Percentiles rank a stretch among this genome's conserved stretches.
Evolutionary conservation across 2,113 vertebrate species (phyloP).

Genomic region (Corynorhinus townsendii): DNA sequence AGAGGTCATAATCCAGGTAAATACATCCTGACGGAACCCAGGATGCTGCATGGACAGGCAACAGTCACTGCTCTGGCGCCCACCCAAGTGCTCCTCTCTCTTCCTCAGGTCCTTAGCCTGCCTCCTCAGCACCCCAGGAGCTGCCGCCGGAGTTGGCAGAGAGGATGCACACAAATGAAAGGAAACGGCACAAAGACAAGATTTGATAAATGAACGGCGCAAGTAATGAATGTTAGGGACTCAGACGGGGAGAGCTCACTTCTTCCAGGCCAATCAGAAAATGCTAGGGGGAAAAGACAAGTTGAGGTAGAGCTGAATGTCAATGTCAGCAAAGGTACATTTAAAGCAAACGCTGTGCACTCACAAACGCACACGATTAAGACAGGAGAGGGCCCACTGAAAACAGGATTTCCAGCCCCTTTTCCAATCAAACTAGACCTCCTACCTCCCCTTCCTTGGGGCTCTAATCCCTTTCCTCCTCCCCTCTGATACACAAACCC

Average conservation of each 20-base stretch:
- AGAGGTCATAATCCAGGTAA: background rate
- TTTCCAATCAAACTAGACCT: slow-evolving; percentile 40
- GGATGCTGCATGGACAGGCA: fast-evolving
- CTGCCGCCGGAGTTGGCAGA: background rate
- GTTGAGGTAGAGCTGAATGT: background rate
- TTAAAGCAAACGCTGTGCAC: background rate
- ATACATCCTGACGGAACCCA: background rate
- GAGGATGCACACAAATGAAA: background rate
- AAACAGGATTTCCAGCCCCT: background rate
- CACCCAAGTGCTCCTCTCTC: background rate
- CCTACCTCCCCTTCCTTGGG: slow-evolving; percentile 29
- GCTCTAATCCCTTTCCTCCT: slow-evolving; percentile 30
- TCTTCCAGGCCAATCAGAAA: background rate
- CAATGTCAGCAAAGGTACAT: background rate
- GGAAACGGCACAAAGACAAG: background rate
- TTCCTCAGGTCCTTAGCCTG: background rate
- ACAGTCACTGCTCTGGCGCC: background rate
- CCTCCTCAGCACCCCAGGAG: background rate
- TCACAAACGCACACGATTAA: background rate
- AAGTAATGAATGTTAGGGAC: background rate
- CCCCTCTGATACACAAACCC: slow-evolving; percentile 63
- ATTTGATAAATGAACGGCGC: background rate
- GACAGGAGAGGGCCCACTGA: background rate
- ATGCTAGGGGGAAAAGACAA: background rate
- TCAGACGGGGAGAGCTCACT: background rate